Percentiles rank a stretch among this genome's conserved stretches.
Evolutionary conservation across 2,113 vertebrate genomes (phyloP).

Genomic region (Pygoscelis adeliae): DNA sequence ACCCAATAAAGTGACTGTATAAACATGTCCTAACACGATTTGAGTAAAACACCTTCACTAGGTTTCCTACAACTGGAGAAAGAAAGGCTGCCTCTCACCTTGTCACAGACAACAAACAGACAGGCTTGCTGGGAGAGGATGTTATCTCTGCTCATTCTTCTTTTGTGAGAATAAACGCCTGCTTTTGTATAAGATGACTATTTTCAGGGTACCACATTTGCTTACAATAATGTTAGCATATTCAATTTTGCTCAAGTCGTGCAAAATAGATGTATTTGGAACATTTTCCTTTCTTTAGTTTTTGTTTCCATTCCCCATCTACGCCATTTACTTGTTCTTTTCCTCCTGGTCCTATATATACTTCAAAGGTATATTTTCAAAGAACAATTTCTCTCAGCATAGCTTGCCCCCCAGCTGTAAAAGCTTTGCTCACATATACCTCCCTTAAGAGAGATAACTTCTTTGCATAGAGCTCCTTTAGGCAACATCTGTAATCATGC

Average conservation of each 20-base stretch:
- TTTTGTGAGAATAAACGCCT: neutral
- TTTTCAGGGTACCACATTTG: neutral
- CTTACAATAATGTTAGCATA: neutral
- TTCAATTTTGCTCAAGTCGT: neutral
- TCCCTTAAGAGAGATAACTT: neutral
- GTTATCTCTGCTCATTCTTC: neutral
- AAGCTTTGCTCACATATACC: slow-evolving; percentile 12
- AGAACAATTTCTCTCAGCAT: neutral
- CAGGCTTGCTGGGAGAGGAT: neutral
- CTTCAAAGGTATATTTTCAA: slow-evolving; percentile 45
- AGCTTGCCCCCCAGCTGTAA: neutral
- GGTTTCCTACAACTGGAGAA: neutral
- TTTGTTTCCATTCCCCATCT: neutral
- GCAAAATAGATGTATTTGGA: neutral
- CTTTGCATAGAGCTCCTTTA: slow-evolving; percentile 12
- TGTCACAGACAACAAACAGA: neutral
- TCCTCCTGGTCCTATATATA: slow-evolving; percentile 24
- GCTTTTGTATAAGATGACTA: neutral
- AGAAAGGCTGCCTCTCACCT: neutral
- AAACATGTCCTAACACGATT: neutral
- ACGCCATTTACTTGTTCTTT: neutral
- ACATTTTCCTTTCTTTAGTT: neutral
- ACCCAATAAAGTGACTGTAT: neutral
- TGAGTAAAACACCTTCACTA: neutral
- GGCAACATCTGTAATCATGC: slow-evolving; percentile 7